Evolutionary conservation across 2,797 vertebrate species (phyloP), one percentile per base, ranked within the genome.

Genomic region (Remorina albescens): DNA sequence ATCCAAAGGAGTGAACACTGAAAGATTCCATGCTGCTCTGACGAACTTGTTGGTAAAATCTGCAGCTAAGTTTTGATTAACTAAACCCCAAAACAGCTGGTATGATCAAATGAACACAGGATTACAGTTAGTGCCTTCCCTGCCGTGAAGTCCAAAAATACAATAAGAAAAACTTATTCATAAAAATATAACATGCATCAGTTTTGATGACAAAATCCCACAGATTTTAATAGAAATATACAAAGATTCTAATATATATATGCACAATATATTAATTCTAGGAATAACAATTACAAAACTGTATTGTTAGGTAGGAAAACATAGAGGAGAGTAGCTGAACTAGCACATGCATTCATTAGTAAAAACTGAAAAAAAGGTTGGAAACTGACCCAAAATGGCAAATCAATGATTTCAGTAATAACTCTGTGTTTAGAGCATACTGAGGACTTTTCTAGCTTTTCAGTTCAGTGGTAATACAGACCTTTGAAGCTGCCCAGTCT

Each of bases 401-500:
- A 18, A n/a, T 81, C 1, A 70, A 85, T 81, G 6, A 77, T 75
- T 73, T 4, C 56, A 50, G 34, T 25, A 21, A n/a, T 0, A 11
- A 12, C 15, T 39, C 21, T 9, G 3, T 39, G 37, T 23, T 41
- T 13, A 47, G 36, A 23, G 11, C 6, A 26, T 9, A 6, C 18
- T 4, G 21, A 37, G 15, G 41, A 30, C 30, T 47, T 21, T n/a
- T 55, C 36, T 36, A 55, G 61, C 46, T 51, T 51, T 23, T 32
- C 2, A 23, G 23, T 4, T 32, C 28, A 19, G 23, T 1, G 39
- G 28, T 39, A 18, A 63, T 19, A 67, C 89, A 61, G 60, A 98
- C 97, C 95, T 99, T 99, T 70, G 97, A 97, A 74, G 96, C 96
- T 44, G 97, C 98, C 98, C 98, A 99, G 90, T 99, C 97, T 30